Percentiles rank a stretch among this genome's conserved stretches.
Evolutionary conservation across 2,797 vertebrate species (phyloP).

Genomic region (Oreortyx pictus): DNA sequence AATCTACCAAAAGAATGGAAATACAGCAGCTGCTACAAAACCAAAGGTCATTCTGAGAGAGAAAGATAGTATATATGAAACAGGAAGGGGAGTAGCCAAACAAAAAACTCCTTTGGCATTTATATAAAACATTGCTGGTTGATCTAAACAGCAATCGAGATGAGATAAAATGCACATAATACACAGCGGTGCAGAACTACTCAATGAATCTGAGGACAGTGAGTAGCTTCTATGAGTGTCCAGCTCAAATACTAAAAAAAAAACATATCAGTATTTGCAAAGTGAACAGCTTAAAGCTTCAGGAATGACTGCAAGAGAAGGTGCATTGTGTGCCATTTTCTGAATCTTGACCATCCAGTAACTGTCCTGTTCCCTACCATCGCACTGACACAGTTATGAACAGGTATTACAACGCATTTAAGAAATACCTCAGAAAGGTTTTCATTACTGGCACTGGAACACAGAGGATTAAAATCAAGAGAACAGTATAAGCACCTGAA

Average conservation of each 20-base stretch:
- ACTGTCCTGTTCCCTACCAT: background rate
- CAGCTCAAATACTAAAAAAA: background rate
- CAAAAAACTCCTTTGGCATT: background rate
- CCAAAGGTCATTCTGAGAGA: background rate
- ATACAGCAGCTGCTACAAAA: background rate
- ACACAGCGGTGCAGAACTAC: background rate
- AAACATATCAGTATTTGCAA: background rate
- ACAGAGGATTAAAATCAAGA: background rate
- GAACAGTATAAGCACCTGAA: background rate
- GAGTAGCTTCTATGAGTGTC: background rate
- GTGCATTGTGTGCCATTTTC: background rate
- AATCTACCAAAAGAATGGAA: background rate
- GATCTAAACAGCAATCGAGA: background rate
- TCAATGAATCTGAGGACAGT: background rate
- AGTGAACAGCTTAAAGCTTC: background rate
- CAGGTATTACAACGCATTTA: accelerated
- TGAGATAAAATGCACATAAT: background rate
- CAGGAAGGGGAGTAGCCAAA: background rate
- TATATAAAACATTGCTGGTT: background rate
- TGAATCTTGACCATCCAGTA: background rate
- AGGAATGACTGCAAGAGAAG: background rate
- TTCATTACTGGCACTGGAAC: background rate
- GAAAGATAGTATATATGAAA: background rate
- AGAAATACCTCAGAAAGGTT: background rate
- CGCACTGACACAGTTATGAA: background rate